phyloP scores from a whole-genome alignment of 2,113 vertebrate genomes.

The Gracilinanus agilis region DNA sequence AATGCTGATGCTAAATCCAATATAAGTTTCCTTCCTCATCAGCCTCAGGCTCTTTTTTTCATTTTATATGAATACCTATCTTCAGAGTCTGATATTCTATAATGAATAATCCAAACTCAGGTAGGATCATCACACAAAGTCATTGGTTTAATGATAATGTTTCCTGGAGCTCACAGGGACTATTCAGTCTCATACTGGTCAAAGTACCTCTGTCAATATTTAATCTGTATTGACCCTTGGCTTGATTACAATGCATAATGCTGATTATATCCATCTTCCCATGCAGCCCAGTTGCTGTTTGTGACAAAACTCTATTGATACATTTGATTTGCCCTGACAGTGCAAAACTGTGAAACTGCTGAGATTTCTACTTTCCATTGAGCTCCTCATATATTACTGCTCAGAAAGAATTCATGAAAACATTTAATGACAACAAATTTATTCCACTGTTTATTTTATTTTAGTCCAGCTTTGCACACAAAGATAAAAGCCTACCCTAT shows the following conservation, averaged over 20 bases:
- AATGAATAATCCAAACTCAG: constrained; percentile 38
- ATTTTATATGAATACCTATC: constrained; percentile 54
- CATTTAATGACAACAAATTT: neutral
- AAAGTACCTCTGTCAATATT: constrained; percentile 76
- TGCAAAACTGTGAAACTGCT: constrained; percentile 67
- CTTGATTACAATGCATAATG: constrained; percentile 67
- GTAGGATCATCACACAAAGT: constrained; percentile 35
- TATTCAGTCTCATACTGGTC: constrained; percentile 35
- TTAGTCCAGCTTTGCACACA: neutral
- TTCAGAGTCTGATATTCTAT: neutral
- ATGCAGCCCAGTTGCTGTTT: constrained; percentile 52
- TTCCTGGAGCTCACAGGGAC: constrained; percentile 62
- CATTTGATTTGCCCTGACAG: constrained; percentile 59
- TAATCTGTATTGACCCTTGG: constrained; percentile 74
- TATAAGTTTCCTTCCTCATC: constrained; percentile 45
- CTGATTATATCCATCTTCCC: constrained; percentile 69
- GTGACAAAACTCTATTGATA: constrained; percentile 72
- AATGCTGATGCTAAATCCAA: constrained; percentile 62
- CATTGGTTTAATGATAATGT: constrained; percentile 40
- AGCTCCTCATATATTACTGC: constrained; percentile 29
- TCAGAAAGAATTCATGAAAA: constrained; percentile 5
- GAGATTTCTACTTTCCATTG: constrained; percentile 56
- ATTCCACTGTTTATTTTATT: neutral
- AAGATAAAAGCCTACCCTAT: neutral
- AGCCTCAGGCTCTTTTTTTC: constrained; percentile 14